Percentiles rank a stretch among this genome's conserved stretches.
These are phyloP conservation scores for Hormiphora californensis DNA, from an alignment of 37 sponge, comb jelly and placozoan genomes.

Conservation along the genomic window DNA sequence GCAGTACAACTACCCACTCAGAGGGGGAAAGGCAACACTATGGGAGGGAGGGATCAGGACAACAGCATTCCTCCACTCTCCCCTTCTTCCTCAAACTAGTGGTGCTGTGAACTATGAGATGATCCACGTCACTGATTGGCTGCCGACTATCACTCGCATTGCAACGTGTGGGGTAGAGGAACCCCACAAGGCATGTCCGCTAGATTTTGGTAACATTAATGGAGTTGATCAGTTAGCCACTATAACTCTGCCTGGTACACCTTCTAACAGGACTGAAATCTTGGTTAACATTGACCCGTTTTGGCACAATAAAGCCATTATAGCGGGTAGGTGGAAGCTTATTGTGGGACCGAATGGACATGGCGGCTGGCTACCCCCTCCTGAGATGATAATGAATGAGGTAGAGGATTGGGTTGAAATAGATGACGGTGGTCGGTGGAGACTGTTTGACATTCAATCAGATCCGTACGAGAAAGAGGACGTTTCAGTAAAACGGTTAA, in stretches of 20 bases:
- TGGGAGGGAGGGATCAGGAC: conserved; percentile 53
- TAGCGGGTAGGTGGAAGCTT: conserved; percentile 4
- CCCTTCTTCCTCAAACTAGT: conserved; percentile 9
- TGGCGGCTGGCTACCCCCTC: conserved; percentile 13
- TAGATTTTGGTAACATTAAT: neutral
- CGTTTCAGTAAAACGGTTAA: neutral
- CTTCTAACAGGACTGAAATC: neutral
- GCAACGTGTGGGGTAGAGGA: conserved; percentile 15
- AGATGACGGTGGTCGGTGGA: neutral
- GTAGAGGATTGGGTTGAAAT: neutral
- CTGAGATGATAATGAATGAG: neutral
- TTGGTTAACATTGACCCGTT: conserved; percentile 12
- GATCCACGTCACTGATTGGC: conserved; percentile 50
- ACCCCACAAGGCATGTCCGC: neutral
- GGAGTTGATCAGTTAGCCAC: conserved; percentile 21
- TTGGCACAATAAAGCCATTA: neutral
- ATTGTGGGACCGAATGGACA: neutral
- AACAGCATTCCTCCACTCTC: conserved; percentile 10
- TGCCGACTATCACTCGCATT: conserved; percentile 41
- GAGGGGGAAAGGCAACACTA: conserved; percentile 2
- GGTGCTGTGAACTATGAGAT: neutral
- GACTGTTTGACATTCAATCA: neutral
- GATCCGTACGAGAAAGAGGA: conserved; percentile 26
- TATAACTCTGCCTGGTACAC: neutral
- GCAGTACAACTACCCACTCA: conserved; percentile 38